Evolutionary conservation across 2,888 invertebrate species (phyloP).

Genomic region (Tetanocera ferruginea): DNA sequence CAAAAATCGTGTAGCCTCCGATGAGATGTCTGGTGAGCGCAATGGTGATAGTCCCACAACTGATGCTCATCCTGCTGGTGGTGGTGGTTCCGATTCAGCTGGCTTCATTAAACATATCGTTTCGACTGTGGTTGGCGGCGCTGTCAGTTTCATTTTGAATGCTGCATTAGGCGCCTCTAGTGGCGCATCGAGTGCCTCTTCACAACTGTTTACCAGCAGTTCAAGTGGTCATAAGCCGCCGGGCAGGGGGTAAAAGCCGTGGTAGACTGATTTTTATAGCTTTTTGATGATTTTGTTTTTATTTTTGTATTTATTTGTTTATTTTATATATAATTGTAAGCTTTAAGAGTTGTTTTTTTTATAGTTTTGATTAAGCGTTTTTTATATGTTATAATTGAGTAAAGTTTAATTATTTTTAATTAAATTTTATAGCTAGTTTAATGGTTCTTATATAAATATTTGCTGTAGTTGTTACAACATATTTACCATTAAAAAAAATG

Average conservation of each 20-base stretch:
- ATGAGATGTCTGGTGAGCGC: conserved; percentile 55
- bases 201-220: conserved; percentile 53
- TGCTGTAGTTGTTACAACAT: no score
- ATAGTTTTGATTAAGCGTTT: no score
- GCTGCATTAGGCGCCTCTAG: conserved; percentile 66
- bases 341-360: neutral
- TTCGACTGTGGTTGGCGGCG: conserved; percentile 64
- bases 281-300: neutral
- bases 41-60: conserved; percentile 24
- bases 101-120: conserved; percentile 66
- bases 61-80: neutral
- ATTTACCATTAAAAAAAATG: no score
- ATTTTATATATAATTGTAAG: neutral
- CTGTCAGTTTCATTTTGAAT: conserved; percentile 63
- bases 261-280: neutral
- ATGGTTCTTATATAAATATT: no score
- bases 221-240: conserved; percentile 43
- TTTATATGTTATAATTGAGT: no score
- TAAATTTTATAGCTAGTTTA: no score
- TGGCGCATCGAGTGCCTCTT: conserved; percentile 65
- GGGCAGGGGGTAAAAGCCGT: conserved; percentile 13
- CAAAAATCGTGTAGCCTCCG: conserved; percentile 57
- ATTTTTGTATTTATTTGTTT: neutral
- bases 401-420: no score
- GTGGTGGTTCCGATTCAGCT: conserved; percentile 61